These are phyloP conservation scores for Salmo trutta DNA, from an alignment of 2,797 vertebrate genomes.

Conservation along the genomic window DNA sequence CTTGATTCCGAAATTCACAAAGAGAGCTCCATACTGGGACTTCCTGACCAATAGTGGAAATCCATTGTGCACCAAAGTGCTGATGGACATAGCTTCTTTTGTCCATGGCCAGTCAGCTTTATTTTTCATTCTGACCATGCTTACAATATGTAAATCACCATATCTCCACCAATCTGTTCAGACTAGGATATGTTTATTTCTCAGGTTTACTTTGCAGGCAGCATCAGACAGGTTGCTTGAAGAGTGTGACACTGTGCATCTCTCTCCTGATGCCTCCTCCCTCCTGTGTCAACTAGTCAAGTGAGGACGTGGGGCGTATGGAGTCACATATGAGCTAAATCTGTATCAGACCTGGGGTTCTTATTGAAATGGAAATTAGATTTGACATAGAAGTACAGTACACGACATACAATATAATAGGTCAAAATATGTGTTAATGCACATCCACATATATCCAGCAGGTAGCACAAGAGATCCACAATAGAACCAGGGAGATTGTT, in stretches of 20 bases:
- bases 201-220: no score
- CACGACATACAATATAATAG: no score
- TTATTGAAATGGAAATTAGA: no score
- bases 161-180: neutral
- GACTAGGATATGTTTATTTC: neutral
- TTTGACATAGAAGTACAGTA: no score
- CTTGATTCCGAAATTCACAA: slow-evolving; percentile 46
- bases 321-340: no score
- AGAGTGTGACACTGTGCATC: no score
- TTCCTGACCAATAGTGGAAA: slow-evolving; percentile 40
- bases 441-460: slow-evolving; percentile 41
- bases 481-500: neutral
- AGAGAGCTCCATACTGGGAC: slow-evolving; percentile 27
- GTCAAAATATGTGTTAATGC: slow-evolving; percentile 8
- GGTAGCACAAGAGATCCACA: slow-evolving; percentile 57
- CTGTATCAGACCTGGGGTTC: no score
- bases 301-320: no score
- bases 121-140: neutral
- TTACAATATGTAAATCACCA: neutral
- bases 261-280: no score
- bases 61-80: slow-evolving; percentile 49
- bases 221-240: no score
- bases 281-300: no score
- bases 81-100: slow-evolving; percentile 59
- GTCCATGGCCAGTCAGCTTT: slow-evolving; percentile 33